Conservation (phyloP, 2,888 invertebrate species). For the Habrosyne pyritoides region DNA sequence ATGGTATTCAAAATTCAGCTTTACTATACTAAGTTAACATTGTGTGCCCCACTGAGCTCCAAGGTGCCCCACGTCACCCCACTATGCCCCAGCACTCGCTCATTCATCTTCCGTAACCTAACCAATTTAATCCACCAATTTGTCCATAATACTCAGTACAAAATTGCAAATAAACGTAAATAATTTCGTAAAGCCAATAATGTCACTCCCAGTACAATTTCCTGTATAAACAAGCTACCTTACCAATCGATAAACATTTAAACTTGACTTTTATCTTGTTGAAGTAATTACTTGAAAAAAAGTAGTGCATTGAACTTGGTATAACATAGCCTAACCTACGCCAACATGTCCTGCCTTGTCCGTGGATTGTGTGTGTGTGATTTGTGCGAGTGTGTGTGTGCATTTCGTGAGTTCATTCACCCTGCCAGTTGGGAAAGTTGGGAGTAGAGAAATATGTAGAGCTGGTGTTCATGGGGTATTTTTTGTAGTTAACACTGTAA, state of each 20-base stretch:
- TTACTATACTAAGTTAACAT: too few species aligned
- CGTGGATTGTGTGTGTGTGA: slow-evolving; percentile 28
- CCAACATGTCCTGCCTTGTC: slow-evolving; percentile 61
- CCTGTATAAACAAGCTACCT: background rate
- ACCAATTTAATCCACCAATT: too few species aligned
- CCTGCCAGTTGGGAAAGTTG: slow-evolving; percentile 81
- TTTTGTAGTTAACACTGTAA: background rate
- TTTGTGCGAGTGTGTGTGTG: slow-evolving; percentile 59
- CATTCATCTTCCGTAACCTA: too few species aligned
- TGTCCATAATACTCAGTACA: background rate
- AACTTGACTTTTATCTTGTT: slow-evolving; percentile 2
- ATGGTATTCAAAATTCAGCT: too few species aligned
- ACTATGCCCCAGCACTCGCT: too few species aligned
- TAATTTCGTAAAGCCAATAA: background rate
- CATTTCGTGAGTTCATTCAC: slow-evolving; percentile 82
- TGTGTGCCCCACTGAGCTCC: too few species aligned
- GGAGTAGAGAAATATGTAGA: slow-evolving; percentile 54
- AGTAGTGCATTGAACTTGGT: slow-evolving; percentile 54
- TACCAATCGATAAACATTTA: background rate
- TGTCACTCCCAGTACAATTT: background rate
- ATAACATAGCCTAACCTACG: slow-evolving; percentile 67
- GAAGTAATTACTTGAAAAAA: slow-evolving; percentile 35
- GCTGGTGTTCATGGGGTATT: slow-evolving; percentile 23
- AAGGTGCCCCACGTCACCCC: too few species aligned
- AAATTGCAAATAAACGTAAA: too few species aligned